phyloP scores from a whole-genome alignment of 2,113 vertebrate species.

The Mesitornis unicolor region DNA sequence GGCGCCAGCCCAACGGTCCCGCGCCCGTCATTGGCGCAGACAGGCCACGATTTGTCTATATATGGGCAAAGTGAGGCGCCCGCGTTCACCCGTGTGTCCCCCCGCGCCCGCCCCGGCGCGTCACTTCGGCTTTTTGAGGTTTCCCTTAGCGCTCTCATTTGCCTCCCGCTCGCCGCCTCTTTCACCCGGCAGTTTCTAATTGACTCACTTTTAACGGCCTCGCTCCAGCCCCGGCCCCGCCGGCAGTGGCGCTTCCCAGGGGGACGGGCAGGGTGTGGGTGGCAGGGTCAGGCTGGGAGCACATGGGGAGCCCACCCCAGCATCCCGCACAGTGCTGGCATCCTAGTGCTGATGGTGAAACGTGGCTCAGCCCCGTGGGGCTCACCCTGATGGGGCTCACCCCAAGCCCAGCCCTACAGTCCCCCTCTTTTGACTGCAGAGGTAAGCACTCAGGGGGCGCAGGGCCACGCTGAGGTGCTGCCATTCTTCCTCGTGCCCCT shows the following conservation, averaged over 20 bases:
- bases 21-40: slow-evolving; percentile 23
- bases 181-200: slow-evolving; percentile 73
- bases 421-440: not conserved
- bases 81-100: not conserved
- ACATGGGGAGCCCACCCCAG: rapidly evolving
- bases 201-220: slow-evolving; percentile 75
- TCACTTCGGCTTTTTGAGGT: slow-evolving; percentile 77
- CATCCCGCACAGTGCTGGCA: rapidly evolving
- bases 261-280: not conserved
- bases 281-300: not conserved
- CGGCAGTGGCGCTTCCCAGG: not conserved
- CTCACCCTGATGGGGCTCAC: not conserved
- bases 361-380: rapidly evolving
- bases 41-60: slow-evolving; percentile 61
- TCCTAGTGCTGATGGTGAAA: rapidly evolving
- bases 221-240: not conserved
- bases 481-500: not conserved
- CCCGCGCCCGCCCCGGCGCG: not conserved
- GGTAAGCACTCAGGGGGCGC: not conserved
- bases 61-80: slow-evolving; percentile 63
- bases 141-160: slow-evolving; percentile 62
- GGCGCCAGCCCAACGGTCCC: not conserved
- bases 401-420: not conserved
- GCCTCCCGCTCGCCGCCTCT: not conserved
- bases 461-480: rapidly evolving